Conservation (phyloP, 2,888 invertebrate species). For the Mesoligia furuncula region DNA sequence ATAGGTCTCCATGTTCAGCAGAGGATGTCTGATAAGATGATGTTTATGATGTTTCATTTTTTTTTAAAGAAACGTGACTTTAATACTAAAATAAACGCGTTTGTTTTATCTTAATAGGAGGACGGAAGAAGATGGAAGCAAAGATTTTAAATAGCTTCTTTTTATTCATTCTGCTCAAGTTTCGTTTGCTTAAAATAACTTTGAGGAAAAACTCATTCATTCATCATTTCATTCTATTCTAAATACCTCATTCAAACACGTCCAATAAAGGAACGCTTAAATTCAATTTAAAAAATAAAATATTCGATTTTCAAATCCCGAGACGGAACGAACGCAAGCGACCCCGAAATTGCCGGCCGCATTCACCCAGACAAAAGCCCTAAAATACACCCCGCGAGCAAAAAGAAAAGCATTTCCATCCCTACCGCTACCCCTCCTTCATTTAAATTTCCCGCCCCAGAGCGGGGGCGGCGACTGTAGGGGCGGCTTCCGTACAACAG, state of each 20-base stretch:
- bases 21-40: slow-evolving; percentile 31
- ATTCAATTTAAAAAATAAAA: slow-evolving; percentile 68
- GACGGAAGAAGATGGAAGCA: slow-evolving; percentile 44
- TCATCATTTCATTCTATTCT: slow-evolving; percentile 46
- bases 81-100: slow-evolving; percentile 38
- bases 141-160: slow-evolving; percentile 36
- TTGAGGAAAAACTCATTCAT: slow-evolving; percentile 39
- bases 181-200: slow-evolving; percentile 38
- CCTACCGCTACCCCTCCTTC: slow-evolving; percentile 88
- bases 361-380: slow-evolving; percentile 90
- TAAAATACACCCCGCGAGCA: slow-evolving; percentile 88
- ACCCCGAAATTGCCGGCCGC: slow-evolving; percentile 90
- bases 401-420: slow-evolving; percentile 90
- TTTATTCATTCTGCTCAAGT: slow-evolving; percentile 19
- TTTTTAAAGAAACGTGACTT: slow-evolving; percentile 44
- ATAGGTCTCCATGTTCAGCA: background rate
- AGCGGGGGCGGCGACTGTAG: slow-evolving; percentile 87
- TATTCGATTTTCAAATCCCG: slow-evolving; percentile 85
- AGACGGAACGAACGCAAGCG: slow-evolving; percentile 86
- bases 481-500: slow-evolving; percentile 89
- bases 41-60: slow-evolving; percentile 15
- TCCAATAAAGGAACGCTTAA: slow-evolving; percentile 55
- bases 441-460: slow-evolving; percentile 89
- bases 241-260: slow-evolving; percentile 56
- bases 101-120: slow-evolving; percentile 51